phyloP scores from a whole-genome alignment of 2,113 vertebrate species.

The Gallinago media region DNA sequence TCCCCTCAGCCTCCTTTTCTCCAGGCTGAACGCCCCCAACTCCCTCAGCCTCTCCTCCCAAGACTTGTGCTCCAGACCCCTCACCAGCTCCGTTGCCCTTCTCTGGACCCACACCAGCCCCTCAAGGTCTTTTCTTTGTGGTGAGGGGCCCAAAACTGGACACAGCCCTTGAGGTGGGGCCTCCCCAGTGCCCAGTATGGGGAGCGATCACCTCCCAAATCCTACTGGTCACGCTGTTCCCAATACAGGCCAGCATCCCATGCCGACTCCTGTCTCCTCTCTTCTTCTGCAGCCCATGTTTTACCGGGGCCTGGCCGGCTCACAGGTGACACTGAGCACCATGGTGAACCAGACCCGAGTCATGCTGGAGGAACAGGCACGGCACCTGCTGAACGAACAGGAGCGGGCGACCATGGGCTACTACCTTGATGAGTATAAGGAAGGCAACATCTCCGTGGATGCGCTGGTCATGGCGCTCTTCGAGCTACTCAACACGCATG shows the following conservation, averaged over 20 bases:
- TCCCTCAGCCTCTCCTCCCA: too few relatives aligned
- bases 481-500: conserved; percentile 94
- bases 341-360: conserved; percentile 91
- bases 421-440: conserved; percentile 93
- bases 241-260: not conserved
- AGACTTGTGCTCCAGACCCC: too few relatives aligned
- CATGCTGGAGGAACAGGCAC: conserved; percentile 92
- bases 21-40: too few relatives aligned
- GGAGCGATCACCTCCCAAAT: too few relatives aligned
- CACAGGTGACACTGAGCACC: conserved; percentile 94
- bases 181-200: too few relatives aligned
- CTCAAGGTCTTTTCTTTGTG: too few relatives aligned
- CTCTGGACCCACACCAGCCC: too few relatives aligned
- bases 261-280: not conserved
- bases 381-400: conserved; percentile 88
- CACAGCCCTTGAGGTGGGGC: too few relatives aligned
- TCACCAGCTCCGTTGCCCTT: too few relatives aligned
- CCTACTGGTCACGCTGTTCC: too few relatives aligned
- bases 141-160: too few relatives aligned
- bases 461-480: conserved; percentile 93
- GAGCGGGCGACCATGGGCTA: conserved; percentile 93
- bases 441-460: conserved; percentile 88
- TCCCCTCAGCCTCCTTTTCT: too few relatives aligned
- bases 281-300: conserved; percentile 83
- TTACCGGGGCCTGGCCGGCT: conserved; percentile 92